phyloP scores from a whole-genome alignment of 2,113 vertebrate species.

The Neolamprologus tretocephalus region DNA sequence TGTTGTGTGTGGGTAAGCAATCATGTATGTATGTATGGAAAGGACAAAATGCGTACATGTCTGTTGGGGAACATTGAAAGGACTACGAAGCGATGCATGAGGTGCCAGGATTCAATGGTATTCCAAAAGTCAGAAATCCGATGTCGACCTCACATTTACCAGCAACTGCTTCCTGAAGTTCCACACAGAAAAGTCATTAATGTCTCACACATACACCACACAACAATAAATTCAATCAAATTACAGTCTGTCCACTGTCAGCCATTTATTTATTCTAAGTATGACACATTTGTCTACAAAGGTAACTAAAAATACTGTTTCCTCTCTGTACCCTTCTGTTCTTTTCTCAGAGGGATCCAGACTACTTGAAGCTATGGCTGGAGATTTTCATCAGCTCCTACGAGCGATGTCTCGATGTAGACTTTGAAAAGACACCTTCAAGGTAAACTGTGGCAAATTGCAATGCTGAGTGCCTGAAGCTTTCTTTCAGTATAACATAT shows the following conservation, averaged over 20 bases:
- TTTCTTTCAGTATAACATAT: background rate
- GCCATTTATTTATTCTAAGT: background rate
- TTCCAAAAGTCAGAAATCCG: background rate
- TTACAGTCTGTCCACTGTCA: background rate
- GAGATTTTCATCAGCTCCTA: conserved; percentile 94
- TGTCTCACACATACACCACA: background rate
- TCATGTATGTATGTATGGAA: background rate
- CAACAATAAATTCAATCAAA: background rate
- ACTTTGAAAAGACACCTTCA: conserved; percentile 92
- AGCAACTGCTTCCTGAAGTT: background rate
- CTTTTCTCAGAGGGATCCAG: conserved; percentile 86
- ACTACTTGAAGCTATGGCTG: conserved; percentile 95
- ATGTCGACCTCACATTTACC: background rate
- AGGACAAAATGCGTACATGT: background rate
- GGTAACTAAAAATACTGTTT: background rate
- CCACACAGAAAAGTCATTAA: background rate
- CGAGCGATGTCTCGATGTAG: conserved; percentile 91
- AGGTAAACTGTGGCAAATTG: conserved; percentile 71
- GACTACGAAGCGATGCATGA: background rate
- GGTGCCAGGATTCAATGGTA: background rate
- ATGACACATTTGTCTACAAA: background rate
- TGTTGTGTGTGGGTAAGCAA: background rate
- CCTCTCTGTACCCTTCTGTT: background rate
- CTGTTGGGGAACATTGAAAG: background rate
- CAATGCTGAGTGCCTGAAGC: background rate